Evolutionary conservation across 2,113 vertebrate genomes (phyloP), one percentile per base, ranked within the genome.

Genomic region (Python bivittatus): DNA sequence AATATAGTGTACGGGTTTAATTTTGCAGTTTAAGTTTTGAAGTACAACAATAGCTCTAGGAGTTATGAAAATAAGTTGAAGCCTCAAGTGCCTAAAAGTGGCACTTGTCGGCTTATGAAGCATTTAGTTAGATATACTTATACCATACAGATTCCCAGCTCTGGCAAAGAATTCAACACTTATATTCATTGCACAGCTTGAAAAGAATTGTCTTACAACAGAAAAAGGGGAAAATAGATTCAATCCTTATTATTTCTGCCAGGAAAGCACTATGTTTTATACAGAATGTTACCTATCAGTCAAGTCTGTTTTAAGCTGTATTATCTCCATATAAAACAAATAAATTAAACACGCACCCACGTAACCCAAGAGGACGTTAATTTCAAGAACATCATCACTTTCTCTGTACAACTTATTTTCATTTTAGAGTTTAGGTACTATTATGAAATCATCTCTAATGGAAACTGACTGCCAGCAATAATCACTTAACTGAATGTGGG

Each of bases 1-100:
- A 96, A 93, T 25, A 90, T 20, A 87, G 61, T 68, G 8, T 7
- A 64, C 90, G 68, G 38, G 33, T 53, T 95, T 60, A 48, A 27
- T 88, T 95, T 94, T 93, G 89, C 61, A 92, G 87, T 93, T 94
- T 94, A 92, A 48, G 20, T 94, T 92, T 48, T 94, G 86, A 85
- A 79, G 42, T 92, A 53, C 90, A 85, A 83, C 2, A 94, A 85
- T 84, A 93, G 90, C 84, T 20, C 90, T 3, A 92, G 60, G 52
- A 95, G 48, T 84, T 91, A 93, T 87, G 95, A 93, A 94, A 94
- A 86, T 87, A 96, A 57, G 29, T 44, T 60, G 91, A 89, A 91
- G 90, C n/a, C 22, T 92, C 92, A 86, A 95, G 33, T 88, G 92
- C 11, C 8, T n/a, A 88, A 85, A 96, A 94, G 88, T 89, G 86